Evolutionary conservation across 2,888 invertebrate genomes (phyloP), one percentile per base, ranked within the genome.

Genomic region (Sepiola atlantica): DNA sequence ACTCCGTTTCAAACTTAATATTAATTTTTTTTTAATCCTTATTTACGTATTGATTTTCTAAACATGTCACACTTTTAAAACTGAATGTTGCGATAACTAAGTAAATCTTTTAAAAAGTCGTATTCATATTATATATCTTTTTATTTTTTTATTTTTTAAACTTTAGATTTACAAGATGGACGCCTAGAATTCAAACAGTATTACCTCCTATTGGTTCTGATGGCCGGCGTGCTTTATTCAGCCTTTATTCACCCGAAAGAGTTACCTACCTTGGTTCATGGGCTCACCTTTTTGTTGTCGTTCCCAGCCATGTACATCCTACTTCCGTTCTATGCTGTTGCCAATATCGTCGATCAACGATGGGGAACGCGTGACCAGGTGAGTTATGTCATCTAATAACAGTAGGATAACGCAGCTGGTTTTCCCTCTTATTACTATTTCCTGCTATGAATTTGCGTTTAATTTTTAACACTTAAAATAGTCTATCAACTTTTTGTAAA

Each of bases 271-370:
- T 94, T 96, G 35, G 94, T 95, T 28, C 95, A 96, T 94, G 96
- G 96, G 0, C 90, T 95, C 35, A 95, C 95, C n/a, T 96, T 95
- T 93, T 95, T 95, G 90, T 61, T 96, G 32, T 95, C 95, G 12
- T 96, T 96, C 94, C 96, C 96, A 18, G 95, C 96, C 92, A 96
- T 96, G 95, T 96, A 96, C 93, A 95, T 96, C 35, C 94, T 96
- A 12, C 95, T 96, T 21, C 96, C 96, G 20, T 94, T 95, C 94
- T 96, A 96, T 93, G 95, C 96, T 92, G 94, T 96, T 35, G 95
- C 95, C 57, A 96, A 96, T 94, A 96, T 96, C 94, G 95, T 96
- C 35, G 96, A 96, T 95, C 95, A 95, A 94, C 95, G 95, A 20
- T 96, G 96, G 96, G 96, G 96, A 45, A 96, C 96, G 1, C 77